phyloP scores from a whole-genome alignment of 2,113 vertebrate genomes.

The Canis aureus region DNA sequence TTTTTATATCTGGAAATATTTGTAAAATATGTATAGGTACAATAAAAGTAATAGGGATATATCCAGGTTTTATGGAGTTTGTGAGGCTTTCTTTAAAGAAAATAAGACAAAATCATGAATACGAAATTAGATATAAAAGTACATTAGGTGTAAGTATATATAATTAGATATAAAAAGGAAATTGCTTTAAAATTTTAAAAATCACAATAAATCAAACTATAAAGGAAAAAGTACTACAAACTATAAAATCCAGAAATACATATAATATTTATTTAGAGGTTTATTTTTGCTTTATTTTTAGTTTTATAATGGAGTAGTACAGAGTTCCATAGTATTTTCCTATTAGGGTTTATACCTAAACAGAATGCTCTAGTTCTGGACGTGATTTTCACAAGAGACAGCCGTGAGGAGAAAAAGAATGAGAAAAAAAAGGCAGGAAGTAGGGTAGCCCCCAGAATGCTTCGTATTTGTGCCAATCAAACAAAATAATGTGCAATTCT shows the following conservation, averaged over 20 bases:
- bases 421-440: neutral
- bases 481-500: neutral
- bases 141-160: neutral
- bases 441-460: neutral
- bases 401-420: neutral
- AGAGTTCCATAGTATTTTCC: neutral
- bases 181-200: slow-evolving; percentile 48
- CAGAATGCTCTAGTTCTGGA: neutral
- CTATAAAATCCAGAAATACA: neutral
- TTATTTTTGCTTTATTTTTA: slow-evolving; percentile 52
- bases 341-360: neutral
- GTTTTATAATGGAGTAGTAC: neutral
- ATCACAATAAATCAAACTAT: neutral
- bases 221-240: neutral
- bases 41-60: neutral
- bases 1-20: slow-evolving; percentile 27
- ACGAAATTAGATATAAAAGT: neutral
- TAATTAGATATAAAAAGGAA: neutral
- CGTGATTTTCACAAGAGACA: neutral
- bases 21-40: neutral
- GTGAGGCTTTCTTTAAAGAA: neutral
- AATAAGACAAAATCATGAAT: neutral
- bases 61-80: neutral
- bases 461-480: neutral
- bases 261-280: neutral